These are phyloP conservation scores for Hyla sarda DNA, from an alignment of 2,113 vertebrate genomes.

Conservation along the genomic window DNA sequence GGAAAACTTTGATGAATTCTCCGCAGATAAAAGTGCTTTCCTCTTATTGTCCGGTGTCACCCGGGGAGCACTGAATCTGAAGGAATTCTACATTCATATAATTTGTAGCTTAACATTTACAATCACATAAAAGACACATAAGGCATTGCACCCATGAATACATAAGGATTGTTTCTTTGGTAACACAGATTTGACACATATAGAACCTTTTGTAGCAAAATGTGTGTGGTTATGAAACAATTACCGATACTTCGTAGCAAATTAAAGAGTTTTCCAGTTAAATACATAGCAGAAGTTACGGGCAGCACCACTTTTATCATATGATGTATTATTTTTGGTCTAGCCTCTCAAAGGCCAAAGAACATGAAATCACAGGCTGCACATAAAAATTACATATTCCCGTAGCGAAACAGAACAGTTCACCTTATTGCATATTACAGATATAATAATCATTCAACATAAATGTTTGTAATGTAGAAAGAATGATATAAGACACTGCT, in stretches of 20 bases:
- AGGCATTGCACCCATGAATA: not conserved
- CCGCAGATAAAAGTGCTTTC: no score
- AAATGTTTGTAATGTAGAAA: not conserved
- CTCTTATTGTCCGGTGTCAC: no score
- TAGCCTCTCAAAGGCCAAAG: not conserved
- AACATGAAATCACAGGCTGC: constrained; percentile 33
- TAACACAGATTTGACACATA: constrained; percentile 8
- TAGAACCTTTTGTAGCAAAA: not conserved
- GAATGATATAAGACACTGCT: not conserved
- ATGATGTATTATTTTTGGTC: constrained; percentile 32
- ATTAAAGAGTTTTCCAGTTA: constrained; percentile 19
- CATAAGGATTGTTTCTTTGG: not conserved
- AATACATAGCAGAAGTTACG: constrained; percentile 23
- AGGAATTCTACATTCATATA: not conserved
- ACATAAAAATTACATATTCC: constrained; percentile 9
- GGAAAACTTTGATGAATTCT: no score
- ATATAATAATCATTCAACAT: not conserved
- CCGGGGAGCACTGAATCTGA: no score
- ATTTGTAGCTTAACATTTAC: not conserved
- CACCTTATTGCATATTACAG: not conserved
- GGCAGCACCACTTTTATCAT: constrained; percentile 24
- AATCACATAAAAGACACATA: not conserved
- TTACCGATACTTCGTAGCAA: not conserved
- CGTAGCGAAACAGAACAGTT: not conserved
- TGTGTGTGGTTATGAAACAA: constrained; percentile 29